A percentile compares a stretch with the other conserved stretches of the same genome.
Evolutionary conservation across 35 echinoderm and acorn worm genomes (phyloP).

Genomic region (Apostichopus japonicus): DNA sequence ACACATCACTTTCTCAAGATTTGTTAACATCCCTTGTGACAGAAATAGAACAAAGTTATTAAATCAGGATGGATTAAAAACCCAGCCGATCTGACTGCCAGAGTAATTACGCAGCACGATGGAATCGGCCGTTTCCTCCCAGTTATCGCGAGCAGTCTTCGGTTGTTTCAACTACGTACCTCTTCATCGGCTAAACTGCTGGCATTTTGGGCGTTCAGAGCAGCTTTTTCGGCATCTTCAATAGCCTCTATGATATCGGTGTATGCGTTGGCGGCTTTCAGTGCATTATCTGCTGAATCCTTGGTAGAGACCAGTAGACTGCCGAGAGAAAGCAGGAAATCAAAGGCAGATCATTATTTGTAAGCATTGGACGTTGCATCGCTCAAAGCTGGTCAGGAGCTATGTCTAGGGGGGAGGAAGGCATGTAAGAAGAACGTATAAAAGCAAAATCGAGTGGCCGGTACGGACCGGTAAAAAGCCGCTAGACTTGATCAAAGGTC

Average conservation of each 20-base stretch:
- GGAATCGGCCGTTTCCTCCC: no score
- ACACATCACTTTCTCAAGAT: no score
- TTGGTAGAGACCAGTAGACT: slow-evolving; percentile 74
- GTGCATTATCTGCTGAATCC: slow-evolving; percentile 70
- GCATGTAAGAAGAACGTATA: neutral
- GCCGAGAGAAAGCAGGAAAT: neutral
- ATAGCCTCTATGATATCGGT: slow-evolving; percentile 61
- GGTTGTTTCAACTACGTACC: slow-evolving; percentile 33
- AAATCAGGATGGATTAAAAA: no score
- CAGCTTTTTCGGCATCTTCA: slow-evolving; percentile 73
- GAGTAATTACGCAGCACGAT: no score
- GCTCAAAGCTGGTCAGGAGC: neutral
- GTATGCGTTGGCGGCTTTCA: slow-evolving; percentile 79
- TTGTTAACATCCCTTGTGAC: no score
- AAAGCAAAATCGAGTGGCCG: no score
- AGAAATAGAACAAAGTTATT: no score
- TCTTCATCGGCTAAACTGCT: slow-evolving; percentile 60
- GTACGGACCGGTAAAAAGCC: no score
- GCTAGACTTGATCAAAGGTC: no score
- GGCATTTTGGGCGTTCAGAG: slow-evolving; percentile 72
- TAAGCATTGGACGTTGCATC: neutral
- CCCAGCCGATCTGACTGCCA: no score
- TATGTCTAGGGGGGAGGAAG: neutral
- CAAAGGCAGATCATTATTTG: neutral
- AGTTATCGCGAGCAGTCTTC: no score